Evolutionary conservation across 2,797 vertebrate species (phyloP).

Genomic region (Remorina albescens): DNA sequence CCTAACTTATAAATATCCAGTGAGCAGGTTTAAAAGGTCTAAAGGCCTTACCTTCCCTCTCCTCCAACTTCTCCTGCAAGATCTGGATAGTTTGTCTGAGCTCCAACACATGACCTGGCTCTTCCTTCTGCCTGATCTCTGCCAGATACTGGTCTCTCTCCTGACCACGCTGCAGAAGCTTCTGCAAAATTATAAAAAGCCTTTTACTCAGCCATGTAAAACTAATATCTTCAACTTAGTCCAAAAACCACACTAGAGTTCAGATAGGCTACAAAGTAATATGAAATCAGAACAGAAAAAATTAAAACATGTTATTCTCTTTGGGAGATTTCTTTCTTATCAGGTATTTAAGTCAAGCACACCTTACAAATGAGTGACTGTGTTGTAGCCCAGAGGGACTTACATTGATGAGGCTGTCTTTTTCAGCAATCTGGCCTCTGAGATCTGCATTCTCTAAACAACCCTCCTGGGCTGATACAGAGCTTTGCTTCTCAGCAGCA

Average conservation of each 20-base stretch:
- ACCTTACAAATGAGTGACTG: slow-evolving; percentile 37
- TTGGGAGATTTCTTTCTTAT: slow-evolving; percentile 29
- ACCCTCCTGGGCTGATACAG: slow-evolving; percentile 73
- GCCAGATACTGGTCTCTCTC: slow-evolving; percentile 79
- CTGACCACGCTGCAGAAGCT: slow-evolving; percentile 82
- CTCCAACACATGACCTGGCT: slow-evolving; percentile 76
- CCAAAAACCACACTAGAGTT: background rate
- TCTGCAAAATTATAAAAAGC: slow-evolving; percentile 73
- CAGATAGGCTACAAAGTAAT: background rate
- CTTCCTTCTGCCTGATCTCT: slow-evolving; percentile 72
- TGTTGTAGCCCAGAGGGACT: slow-evolving; percentile 62
- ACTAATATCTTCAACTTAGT: background rate
- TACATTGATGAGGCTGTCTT: slow-evolving; percentile 85
- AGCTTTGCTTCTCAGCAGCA: slow-evolving; percentile 73
- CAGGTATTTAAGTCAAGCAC: slow-evolving; percentile 17
- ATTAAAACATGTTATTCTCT: background rate
- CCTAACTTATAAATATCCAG: slow-evolving; percentile 23
- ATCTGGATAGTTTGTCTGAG: slow-evolving; percentile 86
- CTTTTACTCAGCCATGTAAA: background rate
- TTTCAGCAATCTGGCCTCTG: slow-evolving; percentile 78
- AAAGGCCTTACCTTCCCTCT: slow-evolving; percentile 79
- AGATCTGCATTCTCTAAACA: slow-evolving; percentile 79
- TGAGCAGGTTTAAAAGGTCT: slow-evolving; percentile 15
- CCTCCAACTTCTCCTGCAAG: slow-evolving; percentile 82
- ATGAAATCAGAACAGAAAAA: slow-evolving; percentile 1